Base-by-base conservation (phyloP, 2,888 invertebrate species). In the Myathropa florea region DNA sequence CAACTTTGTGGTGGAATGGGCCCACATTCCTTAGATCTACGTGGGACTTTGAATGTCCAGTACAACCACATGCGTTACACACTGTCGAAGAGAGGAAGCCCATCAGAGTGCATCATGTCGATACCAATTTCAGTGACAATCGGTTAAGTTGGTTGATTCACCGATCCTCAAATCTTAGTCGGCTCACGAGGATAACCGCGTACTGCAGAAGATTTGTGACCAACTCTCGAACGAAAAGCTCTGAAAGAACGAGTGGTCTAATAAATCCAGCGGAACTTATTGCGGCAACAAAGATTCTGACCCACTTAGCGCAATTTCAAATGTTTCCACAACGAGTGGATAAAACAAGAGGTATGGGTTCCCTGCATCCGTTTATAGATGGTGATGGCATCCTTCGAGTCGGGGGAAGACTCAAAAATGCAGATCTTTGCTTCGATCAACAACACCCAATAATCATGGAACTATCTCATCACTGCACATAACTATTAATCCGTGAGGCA, bases 191-290 rank as follows among this genome's bases (percentile, higher is more conserved):
- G 6, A 65, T 53, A 55, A 67, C 33, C 33, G 55, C 55, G 18
- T 68, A 68, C 33, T 33, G 57, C 57, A 36, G 23, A 53, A 55
- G 55, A 68, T 68, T 68, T 26, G 57, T 18, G 14, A 9, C 57
- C 6, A 68, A 68, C 28, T 57, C 21, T 7, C 64, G 64, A 7
- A 64, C 21, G 12, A 21, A 21, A 7, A 24, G 60, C 28, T 28
- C 33, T 14, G 23, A 36, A 23, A 33, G 64, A 36, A 64, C 24
- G 0, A 24, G n/a, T 65, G 65, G 65, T 28, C 46, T 46, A 46
- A 4, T 46, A 53, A 65, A 21, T 12, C 23, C 33, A n/a, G 2
- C 33, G 7, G 21, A 65, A 65, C 28, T 65, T 28, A 18, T 21
- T 26, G 65, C 0, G n/a, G 65, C 39, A 0, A 26, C 2, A 4